Base-by-base conservation (phyloP, 2,888 invertebrate genomes). In the Drosophila dives region DNA sequence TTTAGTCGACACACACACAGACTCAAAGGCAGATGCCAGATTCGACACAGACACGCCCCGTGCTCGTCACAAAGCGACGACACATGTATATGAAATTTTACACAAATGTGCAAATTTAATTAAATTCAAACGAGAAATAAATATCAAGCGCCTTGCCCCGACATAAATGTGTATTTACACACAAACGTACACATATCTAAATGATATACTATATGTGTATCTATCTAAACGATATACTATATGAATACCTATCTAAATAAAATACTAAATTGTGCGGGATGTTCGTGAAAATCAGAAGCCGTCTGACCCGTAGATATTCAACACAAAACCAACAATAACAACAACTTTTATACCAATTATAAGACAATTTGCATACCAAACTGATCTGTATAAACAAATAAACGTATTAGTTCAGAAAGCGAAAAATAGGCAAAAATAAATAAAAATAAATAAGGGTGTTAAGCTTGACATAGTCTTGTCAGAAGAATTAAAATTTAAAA, bases 31-130 rank as follows among this genome's bases (percentile, higher is more conserved):
- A 55, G 58, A 69, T 45, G 64, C 33, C 68, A 49, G 81, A 60
- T 53, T 34, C 62, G 61, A 49, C 54, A 68, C 55, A 58, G 62
- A 67, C 63, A 75, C 77, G 73, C 75, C 65, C 65, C 64, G 72
- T 65, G 62, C 45, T 61, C 69, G 32, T 42, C 78, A 55, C 66
- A 66, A 48, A 61, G 68, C 63, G 50, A 62, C 69, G 59, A 64
- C 81, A 81, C 67, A 72, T 77, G 75, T 74, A 79, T 86, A 76
- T 79, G 75, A 90, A 76, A 88, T 86, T 90, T 86, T 86, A 90
- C 86, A 87, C 83, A 90, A 90, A 90, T 88, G 86, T 90, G 86
- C 86, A 86, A 87, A 87, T 87, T 87, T 87, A 87, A 87, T 87
- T 90, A 88, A 87, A 90, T 86, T 88, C 75, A 90, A 87, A 90